Evolutionary conservation across 2,888 invertebrate species (phyloP).

Genomic region (Encarsia formosa): DNA sequence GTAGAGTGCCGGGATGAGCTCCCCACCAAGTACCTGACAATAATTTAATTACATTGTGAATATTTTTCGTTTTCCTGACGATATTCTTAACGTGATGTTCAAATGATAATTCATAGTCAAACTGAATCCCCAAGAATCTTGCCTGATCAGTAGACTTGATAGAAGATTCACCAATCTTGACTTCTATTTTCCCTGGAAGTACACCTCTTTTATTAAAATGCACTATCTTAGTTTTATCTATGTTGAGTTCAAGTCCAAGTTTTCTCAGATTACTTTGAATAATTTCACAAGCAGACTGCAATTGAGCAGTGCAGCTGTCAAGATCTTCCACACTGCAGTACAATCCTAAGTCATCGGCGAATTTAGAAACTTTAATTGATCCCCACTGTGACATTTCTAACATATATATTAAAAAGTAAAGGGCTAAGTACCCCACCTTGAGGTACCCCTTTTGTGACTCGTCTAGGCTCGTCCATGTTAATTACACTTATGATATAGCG

Average conservation of each 20-base stretch:
- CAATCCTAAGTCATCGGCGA: conserved; percentile 11
- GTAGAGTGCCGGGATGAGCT: neutral
- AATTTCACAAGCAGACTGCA: neutral
- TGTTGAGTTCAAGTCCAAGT: neutral
- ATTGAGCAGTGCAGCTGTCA: neutral
- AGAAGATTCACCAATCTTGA: neutral
- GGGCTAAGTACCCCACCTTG: conserved; percentile 1
- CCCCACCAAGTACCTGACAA: conserved; percentile 2
- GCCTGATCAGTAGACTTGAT: conserved; percentile 1
- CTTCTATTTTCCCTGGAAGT: neutral
- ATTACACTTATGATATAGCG: neutral
- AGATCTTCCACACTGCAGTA: neutral
- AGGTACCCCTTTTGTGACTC: neutral
- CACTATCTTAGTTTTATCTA: neutral
- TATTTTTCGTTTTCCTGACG: neutral
- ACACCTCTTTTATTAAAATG: conserved; percentile 4
- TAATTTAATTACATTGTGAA: neutral
- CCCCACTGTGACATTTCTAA: conserved; percentile 1
- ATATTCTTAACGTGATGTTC: neutral
- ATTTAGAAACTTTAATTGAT: conserved; percentile 6
- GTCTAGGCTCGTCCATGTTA: neutral
- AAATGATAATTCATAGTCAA: conserved; percentile 1
- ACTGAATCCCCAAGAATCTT: neutral
- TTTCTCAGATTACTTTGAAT: neutral
- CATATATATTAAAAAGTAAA: neutral